Percentiles rank a stretch among this genome's conserved stretches.
Evolutionary conservation across 1,140 invertebrate species (phyloP).

Genomic region (Drosophila tristis): DNA sequence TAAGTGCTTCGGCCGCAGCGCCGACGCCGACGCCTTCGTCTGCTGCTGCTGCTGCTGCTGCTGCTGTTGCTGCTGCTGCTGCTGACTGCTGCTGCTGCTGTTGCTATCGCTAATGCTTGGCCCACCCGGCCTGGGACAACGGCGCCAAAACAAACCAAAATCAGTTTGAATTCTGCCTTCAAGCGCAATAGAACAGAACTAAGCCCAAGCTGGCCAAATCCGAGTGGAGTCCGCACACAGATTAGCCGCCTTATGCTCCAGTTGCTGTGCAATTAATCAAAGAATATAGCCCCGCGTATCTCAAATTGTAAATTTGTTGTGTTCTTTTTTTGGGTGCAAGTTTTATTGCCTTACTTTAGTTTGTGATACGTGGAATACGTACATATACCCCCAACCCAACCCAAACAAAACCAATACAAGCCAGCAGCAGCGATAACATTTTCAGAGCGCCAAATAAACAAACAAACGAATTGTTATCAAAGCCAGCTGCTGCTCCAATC

Average conservation of each 20-base stretch:
- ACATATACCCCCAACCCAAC: too few relatives aligned
- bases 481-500: neutral
- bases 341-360: slow-evolving; percentile 3
- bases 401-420: too few relatives aligned
- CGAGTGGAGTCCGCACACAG: neutral
- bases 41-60: slow-evolving; percentile 5
- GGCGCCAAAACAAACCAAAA: slow-evolving; percentile 67
- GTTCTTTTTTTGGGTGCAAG: slow-evolving; percentile 8
- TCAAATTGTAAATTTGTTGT: slow-evolving; percentile 24
- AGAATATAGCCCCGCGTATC: too few relatives aligned
- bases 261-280: slow-evolving; percentile 33
- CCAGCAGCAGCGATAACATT: too few relatives aligned
- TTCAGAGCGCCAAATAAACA: neutral
- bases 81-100: neutral
- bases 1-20: slow-evolving; percentile 11
- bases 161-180: slow-evolving; percentile 80
- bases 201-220: slow-evolving; percentile 16
- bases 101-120: slow-evolving; percentile 2
- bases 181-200: slow-evolving; percentile 68
- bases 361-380: slow-evolving; percentile 11
- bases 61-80: neutral
- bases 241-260: slow-evolving; percentile 12
- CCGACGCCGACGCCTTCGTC: slow-evolving; percentile 17
- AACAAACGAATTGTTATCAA: neutral
- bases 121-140: neutral